Evolutionary conservation across 2,797 vertebrate genomes (phyloP).

Genomic region (Typhlichthys subterraneus): DNA sequence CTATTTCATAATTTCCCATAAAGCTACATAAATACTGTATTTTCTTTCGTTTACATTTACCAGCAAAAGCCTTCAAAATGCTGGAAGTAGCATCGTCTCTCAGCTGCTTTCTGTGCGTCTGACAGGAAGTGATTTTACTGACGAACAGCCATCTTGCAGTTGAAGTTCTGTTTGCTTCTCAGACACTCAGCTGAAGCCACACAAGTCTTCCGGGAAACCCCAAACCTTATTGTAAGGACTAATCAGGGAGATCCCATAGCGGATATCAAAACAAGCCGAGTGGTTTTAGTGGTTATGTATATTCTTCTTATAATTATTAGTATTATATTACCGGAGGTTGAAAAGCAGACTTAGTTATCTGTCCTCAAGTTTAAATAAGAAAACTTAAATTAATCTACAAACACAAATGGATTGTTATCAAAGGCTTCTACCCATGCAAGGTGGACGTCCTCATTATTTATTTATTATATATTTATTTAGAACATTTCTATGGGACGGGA

Average conservation of each 20-base stretch:
- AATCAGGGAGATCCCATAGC: slow-evolving; percentile 57
- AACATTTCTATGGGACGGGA: slow-evolving; percentile 37
- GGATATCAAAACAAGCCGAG: slow-evolving; percentile 19
- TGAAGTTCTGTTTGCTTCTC: slow-evolving; percentile 37
- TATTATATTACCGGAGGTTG: neutral
- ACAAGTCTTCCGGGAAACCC: slow-evolving; percentile 68
- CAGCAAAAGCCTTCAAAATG: too few species aligned
- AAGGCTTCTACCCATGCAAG: slow-evolving; percentile 3
- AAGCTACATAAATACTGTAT: slow-evolving; percentile 16
- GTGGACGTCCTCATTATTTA: slow-evolving; percentile 21
- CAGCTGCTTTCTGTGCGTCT: slow-evolving; percentile 34
- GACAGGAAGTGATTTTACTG: slow-evolving; percentile 67
- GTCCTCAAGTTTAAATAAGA: neutral
- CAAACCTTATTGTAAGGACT: slow-evolving; percentile 62
- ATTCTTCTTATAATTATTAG: too few species aligned
- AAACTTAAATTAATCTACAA: too few species aligned
- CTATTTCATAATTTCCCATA: slow-evolving; percentile 15
- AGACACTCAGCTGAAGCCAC: slow-evolving; percentile 28
- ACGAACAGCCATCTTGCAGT: slow-evolving; percentile 27
- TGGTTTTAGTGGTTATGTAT: too few species aligned
- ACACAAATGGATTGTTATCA: too few species aligned
- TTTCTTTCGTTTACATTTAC: neutral
- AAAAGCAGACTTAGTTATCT: neutral
- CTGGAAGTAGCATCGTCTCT: neutral
- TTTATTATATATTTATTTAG: too few species aligned